A percentile compares a stretch with the other conserved stretches of the same genome.
Evolutionary conservation across 2,888 invertebrate genomes (phyloP).

Genomic region (Rhyacophila evoluta): DNA sequence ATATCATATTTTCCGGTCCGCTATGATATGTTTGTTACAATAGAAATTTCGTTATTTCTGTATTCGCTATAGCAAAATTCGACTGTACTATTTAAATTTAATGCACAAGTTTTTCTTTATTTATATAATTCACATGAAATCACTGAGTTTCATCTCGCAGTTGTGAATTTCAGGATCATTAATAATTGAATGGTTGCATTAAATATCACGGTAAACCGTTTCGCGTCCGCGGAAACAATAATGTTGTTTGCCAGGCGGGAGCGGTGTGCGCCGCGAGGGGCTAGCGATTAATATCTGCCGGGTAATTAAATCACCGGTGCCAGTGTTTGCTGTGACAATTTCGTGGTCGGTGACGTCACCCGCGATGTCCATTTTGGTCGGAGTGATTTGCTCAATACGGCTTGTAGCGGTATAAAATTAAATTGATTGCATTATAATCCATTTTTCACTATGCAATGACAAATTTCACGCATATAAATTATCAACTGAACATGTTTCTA

Average conservation of each 20-base stretch:
- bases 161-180: background rate
- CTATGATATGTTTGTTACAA: no score
- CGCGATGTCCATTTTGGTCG: background rate
- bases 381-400: background rate
- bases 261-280: background rate
- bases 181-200: constrained; percentile 34
- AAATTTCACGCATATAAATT: no score
- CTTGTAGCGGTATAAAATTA: no score
- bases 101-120: no score
- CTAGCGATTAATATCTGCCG: constrained; percentile 41
- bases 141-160: background rate
- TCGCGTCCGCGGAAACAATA: constrained; percentile 40
- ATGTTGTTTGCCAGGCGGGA: constrained; percentile 33
- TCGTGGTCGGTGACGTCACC: constrained; percentile 35
- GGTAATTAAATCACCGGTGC: constrained; percentile 43
- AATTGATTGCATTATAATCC: no score
- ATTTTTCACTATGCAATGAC: no score
- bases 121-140: background rate
- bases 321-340: constrained; percentile 33
- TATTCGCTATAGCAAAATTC: no score
- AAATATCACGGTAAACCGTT: constrained; percentile 38
- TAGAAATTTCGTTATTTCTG: no score
- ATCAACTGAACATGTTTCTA: no score
- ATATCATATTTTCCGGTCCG: no score
- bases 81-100: no score